Percentiles rank a stretch among this genome's conserved stretches.
Evolutionary conservation across 2,888 invertebrate species (phyloP).

Genomic region (Sarcophaga variegata): DNA sequence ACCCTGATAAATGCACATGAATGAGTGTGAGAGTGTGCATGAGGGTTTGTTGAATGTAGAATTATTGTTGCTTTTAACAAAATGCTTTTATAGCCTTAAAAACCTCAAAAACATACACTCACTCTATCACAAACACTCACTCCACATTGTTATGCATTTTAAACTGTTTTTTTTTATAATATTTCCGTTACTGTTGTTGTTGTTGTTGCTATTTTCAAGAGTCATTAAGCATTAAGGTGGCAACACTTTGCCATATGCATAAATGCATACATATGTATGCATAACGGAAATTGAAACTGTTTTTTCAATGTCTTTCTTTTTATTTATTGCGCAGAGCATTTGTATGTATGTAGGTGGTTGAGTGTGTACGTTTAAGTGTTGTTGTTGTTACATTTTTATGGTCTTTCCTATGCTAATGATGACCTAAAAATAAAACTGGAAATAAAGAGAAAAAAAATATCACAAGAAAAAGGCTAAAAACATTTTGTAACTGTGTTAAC

Average conservation of each 20-base stretch:
- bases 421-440: conserved; percentile 20
- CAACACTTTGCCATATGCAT: conserved; percentile 51
- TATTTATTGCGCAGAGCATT: background rate
- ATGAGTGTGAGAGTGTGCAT: background rate
- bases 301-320: conserved; percentile 29
- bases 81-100: conserved; percentile 17
- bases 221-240: conserved; percentile 62
- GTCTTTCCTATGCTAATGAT: conserved; percentile 47
- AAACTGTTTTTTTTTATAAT: conserved; percentile 8
- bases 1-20: background rate
- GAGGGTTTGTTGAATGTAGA: conserved; percentile 6
- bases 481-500: conserved; percentile 10
- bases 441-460: background rate
- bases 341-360: background rate
- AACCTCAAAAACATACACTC: conserved; percentile 1
- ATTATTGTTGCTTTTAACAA: conserved; percentile 36
- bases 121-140: background rate
- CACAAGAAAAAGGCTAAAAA: background rate
- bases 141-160: background rate
- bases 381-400: conserved; percentile 19
- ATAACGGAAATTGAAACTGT: conserved; percentile 62
- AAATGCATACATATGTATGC: conserved; percentile 41
- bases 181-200: background rate
- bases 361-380: background rate
- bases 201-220: conserved; percentile 29